Evolutionary conservation across 1,140 invertebrate species (phyloP).

Genomic region (Drosophila truncata): DNA sequence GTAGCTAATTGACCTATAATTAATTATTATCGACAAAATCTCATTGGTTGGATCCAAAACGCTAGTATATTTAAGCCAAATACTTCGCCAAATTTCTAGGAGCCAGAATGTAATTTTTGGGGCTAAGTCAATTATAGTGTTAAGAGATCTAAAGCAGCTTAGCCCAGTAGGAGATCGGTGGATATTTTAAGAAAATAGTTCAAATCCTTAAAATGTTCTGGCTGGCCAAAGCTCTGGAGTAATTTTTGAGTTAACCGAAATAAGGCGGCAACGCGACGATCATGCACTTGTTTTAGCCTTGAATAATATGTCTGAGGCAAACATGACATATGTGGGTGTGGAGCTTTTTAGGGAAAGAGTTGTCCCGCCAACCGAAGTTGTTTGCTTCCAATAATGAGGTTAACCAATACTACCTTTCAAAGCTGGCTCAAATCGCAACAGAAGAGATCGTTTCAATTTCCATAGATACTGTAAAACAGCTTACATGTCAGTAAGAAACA

Average conservation of each 20-base stretch:
- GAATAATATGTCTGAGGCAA: slow-evolving; percentile 12
- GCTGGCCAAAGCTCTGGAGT: too few relatives aligned
- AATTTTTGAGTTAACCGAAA: too few relatives aligned
- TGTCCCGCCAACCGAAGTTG: too few relatives aligned
- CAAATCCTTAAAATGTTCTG: not conserved
- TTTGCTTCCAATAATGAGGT: too few relatives aligned
- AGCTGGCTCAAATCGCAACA: too few relatives aligned
- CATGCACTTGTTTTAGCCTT: slow-evolving; percentile 4
- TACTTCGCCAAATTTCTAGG: not conserved
- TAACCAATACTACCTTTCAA: too few relatives aligned
- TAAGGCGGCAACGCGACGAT: slow-evolving; percentile 6
- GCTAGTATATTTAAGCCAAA: too few relatives aligned
- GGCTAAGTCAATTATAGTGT: not conserved
- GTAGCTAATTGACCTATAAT: not conserved
- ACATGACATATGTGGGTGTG: slow-evolving; percentile 2
- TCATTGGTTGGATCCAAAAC: not conserved
- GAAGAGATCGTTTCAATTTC: too few relatives aligned
- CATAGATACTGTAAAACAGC: too few relatives aligned
- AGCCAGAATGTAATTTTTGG: not conserved
- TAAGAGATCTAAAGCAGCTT: not conserved
- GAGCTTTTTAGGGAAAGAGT: not conserved
- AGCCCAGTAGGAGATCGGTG: not conserved
- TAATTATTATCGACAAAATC: not conserved
- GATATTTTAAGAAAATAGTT: not conserved
- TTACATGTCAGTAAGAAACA: too few relatives aligned